Conservation (phyloP, 2,888 invertebrate species). For the Orthosia incerta region DNA sequence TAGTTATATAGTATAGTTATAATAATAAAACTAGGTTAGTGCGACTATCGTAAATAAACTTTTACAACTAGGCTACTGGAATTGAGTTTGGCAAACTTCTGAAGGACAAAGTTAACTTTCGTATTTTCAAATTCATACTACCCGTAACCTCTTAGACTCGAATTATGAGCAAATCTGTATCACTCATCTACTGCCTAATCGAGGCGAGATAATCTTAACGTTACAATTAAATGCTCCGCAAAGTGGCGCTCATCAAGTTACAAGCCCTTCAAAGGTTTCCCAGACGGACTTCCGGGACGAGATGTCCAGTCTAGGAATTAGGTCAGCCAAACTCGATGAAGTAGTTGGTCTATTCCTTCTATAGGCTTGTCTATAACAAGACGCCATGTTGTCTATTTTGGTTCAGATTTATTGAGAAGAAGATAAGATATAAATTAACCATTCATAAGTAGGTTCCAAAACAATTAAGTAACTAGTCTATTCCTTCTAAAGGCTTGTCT, state of each 20-base stretch:
- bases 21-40: too few relatives aligned
- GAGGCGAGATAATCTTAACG: neutral
- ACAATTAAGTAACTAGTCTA: neutral
- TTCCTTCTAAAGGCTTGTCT: neutral
- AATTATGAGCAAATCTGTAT: too few relatives aligned
- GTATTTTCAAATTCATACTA: too few relatives aligned
- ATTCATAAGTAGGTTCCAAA: neutral
- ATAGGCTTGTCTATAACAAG: neutral
- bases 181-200: too few relatives aligned
- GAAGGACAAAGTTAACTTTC: too few relatives aligned
- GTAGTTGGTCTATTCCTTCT: neutral
- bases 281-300: neutral
- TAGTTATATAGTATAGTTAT: too few relatives aligned
- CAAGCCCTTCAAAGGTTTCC: neutral
- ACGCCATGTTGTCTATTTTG: neutral
- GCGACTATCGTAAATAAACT: too few relatives aligned
- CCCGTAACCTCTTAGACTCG: too few relatives aligned
- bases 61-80: too few relatives aligned
- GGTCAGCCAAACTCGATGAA: neutral
- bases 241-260: neutral
- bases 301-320: neutral
- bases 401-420: neutral
- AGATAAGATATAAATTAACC: too few relatives aligned
- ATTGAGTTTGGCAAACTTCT: too few relatives aligned
- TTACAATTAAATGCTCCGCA: neutral